phyloP scores from a whole-genome alignment of 2,797 vertebrate species.

The Ciconia nigra region DNA sequence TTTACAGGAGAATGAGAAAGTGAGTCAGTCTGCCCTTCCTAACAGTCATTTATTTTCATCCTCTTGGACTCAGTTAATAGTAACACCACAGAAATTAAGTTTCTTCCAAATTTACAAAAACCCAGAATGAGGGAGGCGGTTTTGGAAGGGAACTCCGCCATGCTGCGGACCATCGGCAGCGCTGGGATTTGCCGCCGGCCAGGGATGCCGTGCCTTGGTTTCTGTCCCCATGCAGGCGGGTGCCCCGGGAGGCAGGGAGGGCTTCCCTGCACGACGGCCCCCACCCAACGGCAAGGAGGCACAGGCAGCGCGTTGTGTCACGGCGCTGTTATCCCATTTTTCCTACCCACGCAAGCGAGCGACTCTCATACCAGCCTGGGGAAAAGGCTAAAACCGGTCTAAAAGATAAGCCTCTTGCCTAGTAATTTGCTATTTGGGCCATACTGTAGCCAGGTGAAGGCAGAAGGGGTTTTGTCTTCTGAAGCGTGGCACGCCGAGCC shows the following conservation, averaged over 20 bases:
- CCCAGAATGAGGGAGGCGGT: not conserved
- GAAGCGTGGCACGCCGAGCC: accelerated
- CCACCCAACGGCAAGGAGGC: not conserved
- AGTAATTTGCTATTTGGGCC: accelerated
- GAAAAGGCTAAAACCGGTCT: accelerated
- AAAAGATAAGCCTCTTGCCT: not conserved
- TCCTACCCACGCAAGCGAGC: not conserved
- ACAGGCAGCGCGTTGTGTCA: not conserved
- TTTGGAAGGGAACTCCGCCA: not conserved
- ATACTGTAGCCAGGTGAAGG: not conserved
- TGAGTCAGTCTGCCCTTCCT: constrained; percentile 63
- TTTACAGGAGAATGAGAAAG: constrained; percentile 55
- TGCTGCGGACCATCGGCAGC: accelerated
- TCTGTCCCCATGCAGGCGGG: not conserved
- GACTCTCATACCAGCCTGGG: not conserved
- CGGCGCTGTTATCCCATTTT: not conserved
- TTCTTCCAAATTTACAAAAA: not conserved
- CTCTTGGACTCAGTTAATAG: constrained; percentile 18
- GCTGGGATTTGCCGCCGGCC: not conserved
- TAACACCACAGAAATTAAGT: constrained; percentile 3
- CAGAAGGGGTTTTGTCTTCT: not conserved
- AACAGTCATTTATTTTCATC: constrained; percentile 23
- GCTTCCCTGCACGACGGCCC: not conserved
- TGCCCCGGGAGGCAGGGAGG: accelerated
- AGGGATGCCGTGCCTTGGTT: not conserved